phyloP scores from a whole-genome alignment of 1,140 invertebrate genomes.

The Agrilus planipennis region DNA sequence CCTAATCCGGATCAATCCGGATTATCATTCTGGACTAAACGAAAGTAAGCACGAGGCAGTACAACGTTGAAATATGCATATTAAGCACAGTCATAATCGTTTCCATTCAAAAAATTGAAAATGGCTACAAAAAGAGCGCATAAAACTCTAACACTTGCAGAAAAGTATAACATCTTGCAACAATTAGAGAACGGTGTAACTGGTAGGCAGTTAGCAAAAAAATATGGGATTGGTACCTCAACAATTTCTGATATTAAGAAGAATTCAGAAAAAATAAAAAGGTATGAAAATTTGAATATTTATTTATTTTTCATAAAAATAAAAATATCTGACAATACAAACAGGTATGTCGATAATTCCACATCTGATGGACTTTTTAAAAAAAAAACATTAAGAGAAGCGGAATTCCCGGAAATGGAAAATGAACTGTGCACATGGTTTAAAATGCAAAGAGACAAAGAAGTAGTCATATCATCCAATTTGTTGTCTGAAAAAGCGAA shows the following conservation, averaged over 20 bases:
- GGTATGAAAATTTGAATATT: conserved; percentile 1
- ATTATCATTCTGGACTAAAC: too few species aligned
- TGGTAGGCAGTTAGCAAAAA: conserved; percentile 6
- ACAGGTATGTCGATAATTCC: too few species aligned
- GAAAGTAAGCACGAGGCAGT: too few species aligned
- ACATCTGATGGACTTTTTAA: neutral
- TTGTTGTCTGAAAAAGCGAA: conserved; percentile 1
- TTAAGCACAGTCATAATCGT: too few species aligned
- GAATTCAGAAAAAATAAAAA: conserved; percentile 5
- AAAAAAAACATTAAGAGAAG: conserved; percentile 7
- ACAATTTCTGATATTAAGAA: conserved; percentile 10
- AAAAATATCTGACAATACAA: too few species aligned
- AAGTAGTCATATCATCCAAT: neutral
- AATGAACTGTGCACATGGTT: conserved; percentile 5
- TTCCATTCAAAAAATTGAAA: too few species aligned
- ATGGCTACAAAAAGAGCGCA: conserved; percentile 6
- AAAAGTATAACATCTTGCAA: conserved; percentile 5
- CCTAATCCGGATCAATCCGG: too few species aligned
- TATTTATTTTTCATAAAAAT: neutral
- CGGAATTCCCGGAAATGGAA: too few species aligned
- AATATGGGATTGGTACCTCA: conserved; percentile 10
- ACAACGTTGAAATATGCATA: too few species aligned
- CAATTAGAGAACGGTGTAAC: conserved; percentile 3
- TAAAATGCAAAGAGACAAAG: neutral
- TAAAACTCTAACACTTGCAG: conserved; percentile 5